phyloP scores from a whole-genome alignment of 2,797 vertebrate species.

The Mionectes olivaceus region DNA sequence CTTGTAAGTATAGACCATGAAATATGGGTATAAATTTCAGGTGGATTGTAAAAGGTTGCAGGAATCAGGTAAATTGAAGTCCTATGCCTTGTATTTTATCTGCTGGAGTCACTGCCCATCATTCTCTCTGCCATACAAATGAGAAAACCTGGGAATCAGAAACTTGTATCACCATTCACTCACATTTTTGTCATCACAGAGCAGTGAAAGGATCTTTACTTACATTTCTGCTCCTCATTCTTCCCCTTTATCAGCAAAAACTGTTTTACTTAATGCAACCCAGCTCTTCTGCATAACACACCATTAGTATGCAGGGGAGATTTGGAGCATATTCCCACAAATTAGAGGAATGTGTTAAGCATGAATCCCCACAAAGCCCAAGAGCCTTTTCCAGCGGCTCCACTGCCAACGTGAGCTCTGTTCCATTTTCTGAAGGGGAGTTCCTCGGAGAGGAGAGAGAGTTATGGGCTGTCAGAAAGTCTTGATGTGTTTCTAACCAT shows the following conservation, averaged over 20 bases:
- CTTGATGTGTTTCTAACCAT: neutral
- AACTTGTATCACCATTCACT: neutral
- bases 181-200: accelerated
- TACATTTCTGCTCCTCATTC: neutral
- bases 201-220: neutral
- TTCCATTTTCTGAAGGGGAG: neutral
- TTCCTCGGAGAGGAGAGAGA: slow-evolving; percentile 20
- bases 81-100: neutral
- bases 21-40: neutral
- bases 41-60: neutral
- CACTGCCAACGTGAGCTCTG: neutral
- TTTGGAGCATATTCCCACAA: neutral
- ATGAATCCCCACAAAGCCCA: slow-evolving; percentile 21
- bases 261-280: neutral
- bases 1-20: neutral
- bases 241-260: neutral
- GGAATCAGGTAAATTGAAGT: neutral
- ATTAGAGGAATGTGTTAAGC: neutral
- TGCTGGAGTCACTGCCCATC: neutral
- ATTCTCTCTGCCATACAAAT: neutral
- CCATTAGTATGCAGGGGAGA: neutral
- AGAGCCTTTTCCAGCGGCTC: neutral
- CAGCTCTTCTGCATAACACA: neutral
- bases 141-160: neutral
- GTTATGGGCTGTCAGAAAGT: slow-evolving; percentile 18